Evolutionary conservation across 2,113 vertebrate species (phyloP), one percentile per base, ranked within the genome.

Genomic region (Menidia beryllina): DNA sequence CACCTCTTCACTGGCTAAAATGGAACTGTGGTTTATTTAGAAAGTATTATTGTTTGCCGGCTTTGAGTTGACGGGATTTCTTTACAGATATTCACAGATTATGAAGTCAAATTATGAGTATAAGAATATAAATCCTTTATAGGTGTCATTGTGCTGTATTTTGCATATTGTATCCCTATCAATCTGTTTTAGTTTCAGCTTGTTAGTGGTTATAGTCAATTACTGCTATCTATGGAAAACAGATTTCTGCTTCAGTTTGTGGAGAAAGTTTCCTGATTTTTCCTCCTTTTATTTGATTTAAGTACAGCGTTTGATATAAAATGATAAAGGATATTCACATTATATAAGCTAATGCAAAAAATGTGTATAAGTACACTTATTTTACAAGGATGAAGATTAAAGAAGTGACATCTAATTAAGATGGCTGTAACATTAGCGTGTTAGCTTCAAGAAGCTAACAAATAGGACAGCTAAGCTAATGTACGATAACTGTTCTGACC

Each of bases 91-190:
- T 67, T 34, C 21, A 7, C 8, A 23, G 49, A 63, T 23, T 38
- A 55, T 62, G 63, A 63, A 39, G 49, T 81, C 67, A 75, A 70
- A 65, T 23, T 24, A 72, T 51, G 25, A 24, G 30, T 60, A 68
- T 67, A 59, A 70, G 49, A 81, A 70, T 73, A 79, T 49, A 73
- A 9, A 24, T 36, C 30, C 24, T 53, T 34, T 62, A 25, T 43
- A 53, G 41, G 21, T 25, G 7, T 7, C 41, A 11, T n/a, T 36
- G 5, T 0, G 1, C 45, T 64, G 27, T 59, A 38, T 12, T 45
- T 15, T n/a, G n/a, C 13, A n/a, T 45, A 41, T 1, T 41, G 39
- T 41, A 41, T 5, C 14, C 41, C 6, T 7, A 45, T 45, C 41
- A 45, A 17, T 17, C n/a, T 45, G 12, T 45, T 62, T 3, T 24